Conservation (phyloP, 2,888 invertebrate genomes). For the Lasioglossum lativentre region DNA sequence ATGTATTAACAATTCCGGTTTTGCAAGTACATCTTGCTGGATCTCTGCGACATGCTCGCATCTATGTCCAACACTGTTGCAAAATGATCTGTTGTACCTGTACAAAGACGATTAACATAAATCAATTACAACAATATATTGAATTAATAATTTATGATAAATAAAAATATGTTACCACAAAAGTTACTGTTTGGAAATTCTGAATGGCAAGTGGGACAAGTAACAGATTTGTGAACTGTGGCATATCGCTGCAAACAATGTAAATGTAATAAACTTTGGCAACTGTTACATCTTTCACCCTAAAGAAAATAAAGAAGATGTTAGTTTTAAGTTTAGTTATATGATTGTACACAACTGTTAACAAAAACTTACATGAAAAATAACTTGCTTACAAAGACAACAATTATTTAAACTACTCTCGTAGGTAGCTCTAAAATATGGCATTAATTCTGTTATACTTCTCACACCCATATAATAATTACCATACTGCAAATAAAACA, state of each 20-base stretch:
- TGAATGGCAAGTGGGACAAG: conserved; percentile 73
- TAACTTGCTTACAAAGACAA: conserved; percentile 76
- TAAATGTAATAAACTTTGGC: conserved; percentile 68
- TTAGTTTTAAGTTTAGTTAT: conserved; percentile 6
- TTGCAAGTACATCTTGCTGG: neutral
- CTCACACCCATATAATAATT: conserved; percentile 79
- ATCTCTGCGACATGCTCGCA: neutral
- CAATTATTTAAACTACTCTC: conserved; percentile 74
- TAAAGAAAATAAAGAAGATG: conserved; percentile 46
- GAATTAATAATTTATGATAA: too few species aligned
- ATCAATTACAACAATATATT: neutral
- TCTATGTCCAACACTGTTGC: neutral
- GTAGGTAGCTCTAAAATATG: conserved; percentile 79
- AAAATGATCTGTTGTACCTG: conserved; percentile 3
- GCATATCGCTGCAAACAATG: conserved; percentile 72
- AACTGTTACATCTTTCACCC: conserved; percentile 71
- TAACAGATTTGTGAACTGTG: conserved; percentile 52
- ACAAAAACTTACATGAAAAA: conserved; percentile 77
- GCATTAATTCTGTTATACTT: conserved; percentile 79
- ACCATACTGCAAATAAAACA: conserved; percentile 73
- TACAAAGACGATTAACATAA: neutral
- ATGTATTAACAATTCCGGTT: neutral
- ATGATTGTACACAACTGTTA: conserved; percentile 6
- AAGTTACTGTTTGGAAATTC: conserved; percentile 29
- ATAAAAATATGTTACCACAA: conserved; percentile 33